phyloP scores from a whole-genome alignment of 92 coral and sea anemone genomes.

The Desmophyllum pertusum region DNA sequence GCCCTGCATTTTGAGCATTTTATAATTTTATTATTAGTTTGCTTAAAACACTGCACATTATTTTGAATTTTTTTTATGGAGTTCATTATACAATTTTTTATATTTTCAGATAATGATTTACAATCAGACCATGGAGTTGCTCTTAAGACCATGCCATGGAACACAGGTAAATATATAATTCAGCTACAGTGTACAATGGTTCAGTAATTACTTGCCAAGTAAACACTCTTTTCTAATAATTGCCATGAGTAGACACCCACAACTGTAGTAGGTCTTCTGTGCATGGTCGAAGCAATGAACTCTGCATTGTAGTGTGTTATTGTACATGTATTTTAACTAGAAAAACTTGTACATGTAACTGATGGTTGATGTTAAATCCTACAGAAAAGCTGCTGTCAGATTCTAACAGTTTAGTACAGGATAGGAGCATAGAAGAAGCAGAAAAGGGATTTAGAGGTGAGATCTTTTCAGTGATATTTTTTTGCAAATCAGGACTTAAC shows the following conservation, averaged over 20 bases:
- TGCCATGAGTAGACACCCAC: too few species aligned
- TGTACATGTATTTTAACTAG: background rate
- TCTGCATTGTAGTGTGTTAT: background rate
- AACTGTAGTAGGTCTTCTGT: too few species aligned
- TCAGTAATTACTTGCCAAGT: background rate
- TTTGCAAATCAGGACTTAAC: background rate
- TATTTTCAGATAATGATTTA: conserved; percentile 37
- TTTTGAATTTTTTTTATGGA: background rate
- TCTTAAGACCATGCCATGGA: conserved; percentile 71
- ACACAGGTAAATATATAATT: conserved; percentile 55
- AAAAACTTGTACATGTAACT: background rate
- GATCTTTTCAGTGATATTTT: background rate
- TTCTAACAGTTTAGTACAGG: conserved; percentile 29
- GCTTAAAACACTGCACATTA: too few species aligned
- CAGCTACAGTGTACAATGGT: background rate
- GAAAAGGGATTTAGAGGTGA: conserved; percentile 75
- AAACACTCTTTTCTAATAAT: too few species aligned
- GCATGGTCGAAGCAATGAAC: background rate
- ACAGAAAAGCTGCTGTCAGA: conserved; percentile 50
- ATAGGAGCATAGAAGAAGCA: conserved; percentile 77
- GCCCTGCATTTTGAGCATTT: background rate
- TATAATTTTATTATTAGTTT: too few species aligned
- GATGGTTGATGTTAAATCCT: background rate
- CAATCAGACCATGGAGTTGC: conserved; percentile 59
- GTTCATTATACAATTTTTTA: background rate